Conservation (phyloP, 2,797 vertebrate species). For the Scleropages formosus region DNA sequence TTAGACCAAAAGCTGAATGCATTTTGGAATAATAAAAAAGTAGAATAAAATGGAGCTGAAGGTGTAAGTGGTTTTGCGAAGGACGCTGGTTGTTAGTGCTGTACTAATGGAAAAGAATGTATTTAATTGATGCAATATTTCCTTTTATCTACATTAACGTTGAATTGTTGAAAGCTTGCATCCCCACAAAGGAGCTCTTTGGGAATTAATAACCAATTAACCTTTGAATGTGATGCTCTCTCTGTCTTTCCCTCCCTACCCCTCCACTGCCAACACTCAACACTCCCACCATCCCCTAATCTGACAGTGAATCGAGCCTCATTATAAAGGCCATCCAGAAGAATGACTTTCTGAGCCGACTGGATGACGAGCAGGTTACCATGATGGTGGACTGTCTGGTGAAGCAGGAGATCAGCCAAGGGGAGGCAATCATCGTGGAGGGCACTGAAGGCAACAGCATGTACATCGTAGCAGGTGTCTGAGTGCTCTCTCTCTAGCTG, state of each 20-base stretch:
- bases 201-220: neutral
- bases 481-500: neutral
- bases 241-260: neutral
- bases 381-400: conserved; percentile 73
- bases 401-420: conserved; percentile 43
- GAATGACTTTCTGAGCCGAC: conserved; percentile 74
- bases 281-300: neutral
- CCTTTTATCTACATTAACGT: conserved; percentile 3
- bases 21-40: neutral
- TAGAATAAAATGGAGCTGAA: neutral
- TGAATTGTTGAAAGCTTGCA: neutral
- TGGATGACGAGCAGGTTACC: conserved; percentile 73
- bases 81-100: neutral
- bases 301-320: conserved; percentile 64
- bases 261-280: neutral
- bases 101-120: neutral
- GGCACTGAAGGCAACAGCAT: conserved; percentile 74
- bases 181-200: neutral
- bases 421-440: conserved; percentile 67
- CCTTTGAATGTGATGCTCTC: neutral
- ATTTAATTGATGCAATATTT: conserved; percentile 1
- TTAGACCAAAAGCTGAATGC: conserved; percentile 12
- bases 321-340: conserved; percentile 72
- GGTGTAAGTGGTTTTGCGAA: neutral
- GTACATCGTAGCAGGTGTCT: conserved; percentile 76